A percentile compares a stretch with the other conserved stretches of the same genome.
phyloP scores from a whole-genome alignment of 2,888 invertebrate genomes.

The Himalopsyche tibetana region DNA sequence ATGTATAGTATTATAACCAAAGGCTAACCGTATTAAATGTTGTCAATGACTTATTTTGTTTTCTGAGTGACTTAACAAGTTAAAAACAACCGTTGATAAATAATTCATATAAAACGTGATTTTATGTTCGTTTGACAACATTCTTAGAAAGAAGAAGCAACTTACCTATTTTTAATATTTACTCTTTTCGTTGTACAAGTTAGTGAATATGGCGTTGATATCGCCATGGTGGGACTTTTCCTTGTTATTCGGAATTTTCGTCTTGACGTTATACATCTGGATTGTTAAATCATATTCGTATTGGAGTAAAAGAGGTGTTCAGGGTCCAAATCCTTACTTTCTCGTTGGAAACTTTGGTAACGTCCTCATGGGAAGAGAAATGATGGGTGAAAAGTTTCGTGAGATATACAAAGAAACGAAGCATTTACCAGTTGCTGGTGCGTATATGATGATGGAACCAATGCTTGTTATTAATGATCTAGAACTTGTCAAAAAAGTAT shows the following conservation, averaged over 20 bases:
- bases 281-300: neutral
- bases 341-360: conserved; percentile 54
- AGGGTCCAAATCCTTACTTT: conserved; percentile 47
- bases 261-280: neutral
- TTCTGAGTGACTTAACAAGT: no score
- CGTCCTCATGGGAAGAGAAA: conserved; percentile 22
- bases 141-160: no score
- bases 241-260: neutral
- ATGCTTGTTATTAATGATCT: conserved; percentile 69
- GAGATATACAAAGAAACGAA: conserved; percentile 55
- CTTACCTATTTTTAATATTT: no score
- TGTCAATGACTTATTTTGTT: no score
- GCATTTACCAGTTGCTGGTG: conserved; percentile 68
- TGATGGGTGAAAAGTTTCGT: conserved; percentile 59
- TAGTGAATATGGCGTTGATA: no score
- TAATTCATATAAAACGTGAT: no score
- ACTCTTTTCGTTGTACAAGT: no score
- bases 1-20: no score
- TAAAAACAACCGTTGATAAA: no score
- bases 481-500: conserved; percentile 68
- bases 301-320: conserved; percentile 65
- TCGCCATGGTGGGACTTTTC: neutral
- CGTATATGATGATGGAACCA: conserved; percentile 68
- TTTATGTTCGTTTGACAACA: no score
- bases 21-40: no score